Conservation (phyloP, 2,888 invertebrate genomes). For the Trichacis sp. region DNA sequence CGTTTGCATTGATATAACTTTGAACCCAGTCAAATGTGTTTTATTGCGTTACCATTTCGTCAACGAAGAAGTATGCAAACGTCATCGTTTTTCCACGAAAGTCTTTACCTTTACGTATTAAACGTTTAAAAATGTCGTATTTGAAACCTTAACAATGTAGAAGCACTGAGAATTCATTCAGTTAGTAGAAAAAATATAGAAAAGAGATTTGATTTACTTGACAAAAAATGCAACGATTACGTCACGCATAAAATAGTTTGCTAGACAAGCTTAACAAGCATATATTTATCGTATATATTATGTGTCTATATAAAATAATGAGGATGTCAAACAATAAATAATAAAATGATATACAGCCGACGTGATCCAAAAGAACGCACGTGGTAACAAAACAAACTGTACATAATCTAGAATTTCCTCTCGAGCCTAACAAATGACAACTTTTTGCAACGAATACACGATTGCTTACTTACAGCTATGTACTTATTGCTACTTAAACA, state of each 20-base stretch:
- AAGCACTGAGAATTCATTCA: not conserved
- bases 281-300: not conserved
- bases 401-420: constrained; percentile 12
- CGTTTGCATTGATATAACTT: no score
- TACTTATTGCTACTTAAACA: not conserved
- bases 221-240: constrained; percentile 6
- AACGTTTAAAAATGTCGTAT: not conserved
- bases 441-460: not conserved
- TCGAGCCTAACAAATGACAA: not conserved
- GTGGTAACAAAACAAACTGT: constrained; percentile 9
- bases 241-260: not conserved
- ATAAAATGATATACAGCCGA: not conserved
- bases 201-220: constrained; percentile 3
- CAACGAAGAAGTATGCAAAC: no score
- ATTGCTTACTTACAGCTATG: not conserved
- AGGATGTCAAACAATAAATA: not conserved
- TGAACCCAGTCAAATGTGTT: no score
- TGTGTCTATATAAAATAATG: not conserved
- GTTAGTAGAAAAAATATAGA: constrained; percentile 6
- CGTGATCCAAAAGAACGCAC: not conserved
- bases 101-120: not conserved
- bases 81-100: no score
- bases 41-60: no score
- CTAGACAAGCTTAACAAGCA: constrained; percentile 4
- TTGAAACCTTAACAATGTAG: not conserved